phyloP scores from a whole-genome alignment of 30 jellyfish, hydroid and myxozoan genomes.

The Aurelia aurita complex sp. Pacific region DNA sequence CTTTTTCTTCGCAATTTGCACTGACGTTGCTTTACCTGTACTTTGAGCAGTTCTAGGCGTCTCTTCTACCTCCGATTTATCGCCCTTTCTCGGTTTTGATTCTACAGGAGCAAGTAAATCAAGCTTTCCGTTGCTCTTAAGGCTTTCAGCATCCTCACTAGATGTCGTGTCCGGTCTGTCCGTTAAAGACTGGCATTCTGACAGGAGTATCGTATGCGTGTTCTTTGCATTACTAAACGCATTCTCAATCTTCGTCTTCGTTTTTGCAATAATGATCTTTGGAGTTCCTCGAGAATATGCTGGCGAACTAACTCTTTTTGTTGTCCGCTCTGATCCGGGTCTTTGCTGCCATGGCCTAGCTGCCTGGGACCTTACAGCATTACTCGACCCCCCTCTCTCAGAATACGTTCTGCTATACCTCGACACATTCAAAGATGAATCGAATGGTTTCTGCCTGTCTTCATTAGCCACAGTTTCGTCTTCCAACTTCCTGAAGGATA shows the following conservation, averaged over 20 bases:
- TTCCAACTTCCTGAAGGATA: constrained; percentile 25
- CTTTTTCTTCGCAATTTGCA: not conserved
- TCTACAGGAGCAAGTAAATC: not conserved
- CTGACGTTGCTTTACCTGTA: not conserved
- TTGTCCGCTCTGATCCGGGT: not conserved
- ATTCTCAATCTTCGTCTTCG: constrained; percentile 8
- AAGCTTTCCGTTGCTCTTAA: constrained; percentile 7
- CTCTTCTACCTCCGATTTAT: not conserved
- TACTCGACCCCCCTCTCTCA: constrained; percentile 19
- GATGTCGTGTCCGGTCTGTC: constrained; percentile 19
- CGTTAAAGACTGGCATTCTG: constrained; percentile 18
- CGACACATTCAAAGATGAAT: constrained; percentile 14
- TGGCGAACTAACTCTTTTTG: not conserved
- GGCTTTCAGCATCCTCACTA: constrained; percentile 52
- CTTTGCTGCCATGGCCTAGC: not conserved
- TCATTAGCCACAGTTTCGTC: constrained; percentile 34
- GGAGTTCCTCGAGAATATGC: not conserved
- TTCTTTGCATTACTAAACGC: constrained; percentile 26
- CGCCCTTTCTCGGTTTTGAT: not conserved
- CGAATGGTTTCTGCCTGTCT: constrained; percentile 48
- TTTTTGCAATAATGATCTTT: not conserved
- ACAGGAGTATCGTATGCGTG: constrained; percentile 9
- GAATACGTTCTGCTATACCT: constrained; percentile 25
- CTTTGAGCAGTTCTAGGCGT: not conserved
- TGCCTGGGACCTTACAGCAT: constrained; percentile 6